These are phyloP conservation scores for Drosophila busckii DNA, from an alignment of 1,140 invertebrate genomes.

Conservation along the genomic window DNA sequence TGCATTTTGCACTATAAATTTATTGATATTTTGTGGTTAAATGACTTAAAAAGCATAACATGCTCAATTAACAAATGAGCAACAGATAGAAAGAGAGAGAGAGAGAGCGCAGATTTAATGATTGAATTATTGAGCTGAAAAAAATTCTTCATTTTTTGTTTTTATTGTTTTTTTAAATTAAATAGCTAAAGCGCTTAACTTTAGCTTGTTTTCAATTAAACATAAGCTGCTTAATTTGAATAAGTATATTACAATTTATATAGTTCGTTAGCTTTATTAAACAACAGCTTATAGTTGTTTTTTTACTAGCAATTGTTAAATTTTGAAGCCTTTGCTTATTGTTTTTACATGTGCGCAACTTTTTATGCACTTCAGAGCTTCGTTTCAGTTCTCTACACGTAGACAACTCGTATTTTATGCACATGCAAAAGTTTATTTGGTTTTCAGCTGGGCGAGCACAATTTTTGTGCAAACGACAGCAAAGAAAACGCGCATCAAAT, in stretches of 20 bases:
- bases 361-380: constrained; percentile 7
- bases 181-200: constrained; percentile 30
- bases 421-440: constrained; percentile 20
- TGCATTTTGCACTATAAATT: constrained; percentile 19
- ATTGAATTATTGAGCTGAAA: too few species aligned
- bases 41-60: constrained; percentile 20
- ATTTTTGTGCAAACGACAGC: constrained; percentile 10
- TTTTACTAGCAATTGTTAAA: too few species aligned
- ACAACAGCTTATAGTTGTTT: constrained; percentile 9
- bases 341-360: neutral
- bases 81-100: neutral
- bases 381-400: too few species aligned
- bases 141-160: too few species aligned
- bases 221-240: constrained; percentile 23
- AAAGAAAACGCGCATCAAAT: constrained; percentile 50
- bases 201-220: constrained; percentile 30
- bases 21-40: constrained; percentile 36
- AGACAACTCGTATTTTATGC: constrained; percentile 8
- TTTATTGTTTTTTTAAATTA: too few species aligned
- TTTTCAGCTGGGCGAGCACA: neutral
- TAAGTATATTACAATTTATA: constrained; percentile 5
- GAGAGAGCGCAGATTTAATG: neutral
- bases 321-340: too few species aligned
- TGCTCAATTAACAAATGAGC: constrained; percentile 15
- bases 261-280: too few species aligned